A percentile compares a stretch with the other conserved stretches of the same genome.
Conservation (phyloP, 2,888 invertebrate species). For the Chrysomela aeneicollis region DNA sequence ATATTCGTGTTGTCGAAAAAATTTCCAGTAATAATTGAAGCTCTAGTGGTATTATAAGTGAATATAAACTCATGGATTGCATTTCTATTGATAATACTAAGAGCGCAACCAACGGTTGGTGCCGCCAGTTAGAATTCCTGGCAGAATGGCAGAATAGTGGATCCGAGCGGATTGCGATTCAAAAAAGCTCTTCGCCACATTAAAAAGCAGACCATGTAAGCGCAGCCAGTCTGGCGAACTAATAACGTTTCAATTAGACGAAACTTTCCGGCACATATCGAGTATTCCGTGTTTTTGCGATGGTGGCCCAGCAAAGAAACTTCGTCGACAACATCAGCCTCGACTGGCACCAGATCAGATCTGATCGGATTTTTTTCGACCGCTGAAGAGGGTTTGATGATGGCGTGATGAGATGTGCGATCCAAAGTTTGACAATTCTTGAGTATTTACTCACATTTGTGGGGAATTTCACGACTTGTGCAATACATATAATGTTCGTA, state of each 20-base stretch:
- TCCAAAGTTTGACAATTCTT: too few relatives aligned
- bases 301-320: conserved; percentile 30
- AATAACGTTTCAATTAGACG: conserved; percentile 52
- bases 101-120: background rate
- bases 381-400: background rate
- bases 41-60: too few relatives aligned
- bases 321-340: conserved; percentile 3
- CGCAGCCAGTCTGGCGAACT: conserved; percentile 44
- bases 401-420: too few relatives aligned
- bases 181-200: conserved; percentile 44
- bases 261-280: conserved; percentile 46
- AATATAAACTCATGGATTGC: too few relatives aligned
- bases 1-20: too few relatives aligned
- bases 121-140: background rate
- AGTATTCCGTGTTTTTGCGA: conserved; percentile 39
- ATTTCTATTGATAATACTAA: too few relatives aligned
- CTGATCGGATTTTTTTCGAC: background rate
- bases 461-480: too few relatives aligned
- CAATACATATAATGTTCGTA: too few relatives aligned
- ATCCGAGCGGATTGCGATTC: conserved; percentile 45
- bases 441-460: background rate
- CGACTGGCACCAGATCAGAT: conserved; percentile 5
- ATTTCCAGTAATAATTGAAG: too few relatives aligned
- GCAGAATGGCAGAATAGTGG: background rate
- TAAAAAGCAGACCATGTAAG: conserved; percentile 50